Evolutionary conservation across 2,113 vertebrate genomes (phyloP), one percentile per base, ranked within the genome.

Genomic region (Oryzias celebensis): DNA sequence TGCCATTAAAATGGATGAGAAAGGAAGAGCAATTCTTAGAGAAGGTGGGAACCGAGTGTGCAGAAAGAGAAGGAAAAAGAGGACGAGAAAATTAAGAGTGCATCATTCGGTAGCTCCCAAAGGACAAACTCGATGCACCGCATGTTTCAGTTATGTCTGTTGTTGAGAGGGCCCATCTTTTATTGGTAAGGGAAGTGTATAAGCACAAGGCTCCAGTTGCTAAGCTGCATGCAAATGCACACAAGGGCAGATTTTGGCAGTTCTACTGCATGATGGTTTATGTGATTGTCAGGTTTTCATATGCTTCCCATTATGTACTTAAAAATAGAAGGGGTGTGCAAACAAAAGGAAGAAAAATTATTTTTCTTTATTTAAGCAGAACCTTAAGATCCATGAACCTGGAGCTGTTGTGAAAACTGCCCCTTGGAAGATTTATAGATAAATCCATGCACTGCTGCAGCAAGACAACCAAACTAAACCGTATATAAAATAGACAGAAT

Each of bases 1-100:
- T 55, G 24, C 67, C 61, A 83, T 89, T 85, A 88, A 89, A 89
- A 89, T 89, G 83, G 71, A 89, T 87, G 85, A 88, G 75, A 61
- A 49, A 52, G 65, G 53, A 65, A 54, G 49, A 10, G 26, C 45
- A 7, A 22, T 54, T 55, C 64, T 64, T 20, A 46, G 61, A 56
- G 53, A 64, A 68, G 55, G 62, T 62, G 63, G 2, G 26, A 77
- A 70, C 51, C 28, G 62, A 36, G 56, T 53, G 58, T 58, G 59
- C 14, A 45, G 62, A 56, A 53, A 60, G 22, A 56, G 66, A 61
- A 50, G 8, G 52, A 50, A 24, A 62, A 24, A 26, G 20, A 36
- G 3, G 41, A 36, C 22, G 24, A 47, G 26, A 49, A 62, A 73
- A 41, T 2, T 3, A 20, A 52, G 23, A 24, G 53, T 44, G 24